These are phyloP conservation scores for Trinorchestia longiramus DNA, from an alignment of 1,140 invertebrate species.

Conservation along the genomic window DNA sequence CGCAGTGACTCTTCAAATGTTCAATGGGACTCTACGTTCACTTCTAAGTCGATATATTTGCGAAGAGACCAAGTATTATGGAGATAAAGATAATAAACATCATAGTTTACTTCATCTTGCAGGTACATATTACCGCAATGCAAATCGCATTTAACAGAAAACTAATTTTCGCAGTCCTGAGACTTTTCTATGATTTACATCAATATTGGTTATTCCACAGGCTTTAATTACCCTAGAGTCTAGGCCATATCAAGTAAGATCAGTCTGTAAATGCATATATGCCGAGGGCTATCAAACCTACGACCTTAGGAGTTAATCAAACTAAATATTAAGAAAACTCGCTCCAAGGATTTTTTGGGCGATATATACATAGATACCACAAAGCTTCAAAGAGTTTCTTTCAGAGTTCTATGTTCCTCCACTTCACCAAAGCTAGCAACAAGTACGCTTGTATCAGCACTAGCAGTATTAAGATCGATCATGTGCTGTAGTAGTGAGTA, in stretches of 20 bases:
- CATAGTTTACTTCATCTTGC: background rate
- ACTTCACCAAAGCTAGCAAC: background rate
- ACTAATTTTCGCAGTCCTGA: background rate
- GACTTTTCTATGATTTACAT: background rate
- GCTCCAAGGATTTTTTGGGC: background rate
- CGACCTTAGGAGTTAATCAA: background rate
- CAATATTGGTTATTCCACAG: background rate
- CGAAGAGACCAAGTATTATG: background rate
- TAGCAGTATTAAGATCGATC: background rate
- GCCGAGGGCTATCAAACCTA: background rate
- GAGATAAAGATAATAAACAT: background rate
- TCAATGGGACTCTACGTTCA: background rate
- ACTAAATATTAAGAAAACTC: background rate
- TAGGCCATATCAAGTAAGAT: background rate
- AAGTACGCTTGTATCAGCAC: background rate
- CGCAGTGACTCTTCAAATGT: background rate
- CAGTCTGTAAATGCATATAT: background rate
- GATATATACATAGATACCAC: background rate
- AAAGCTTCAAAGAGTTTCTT: background rate
- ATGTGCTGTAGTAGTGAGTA: background rate
- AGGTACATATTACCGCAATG: background rate
- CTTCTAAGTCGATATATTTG: background rate
- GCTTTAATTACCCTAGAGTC: background rate
- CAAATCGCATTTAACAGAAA: background rate
- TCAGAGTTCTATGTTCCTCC: background rate